A percentile compares a stretch with the other conserved stretches of the same genome.
phyloP scores from a whole-genome alignment of 2,797 vertebrate genomes.

The Buphagus erythrorhynchus region DNA sequence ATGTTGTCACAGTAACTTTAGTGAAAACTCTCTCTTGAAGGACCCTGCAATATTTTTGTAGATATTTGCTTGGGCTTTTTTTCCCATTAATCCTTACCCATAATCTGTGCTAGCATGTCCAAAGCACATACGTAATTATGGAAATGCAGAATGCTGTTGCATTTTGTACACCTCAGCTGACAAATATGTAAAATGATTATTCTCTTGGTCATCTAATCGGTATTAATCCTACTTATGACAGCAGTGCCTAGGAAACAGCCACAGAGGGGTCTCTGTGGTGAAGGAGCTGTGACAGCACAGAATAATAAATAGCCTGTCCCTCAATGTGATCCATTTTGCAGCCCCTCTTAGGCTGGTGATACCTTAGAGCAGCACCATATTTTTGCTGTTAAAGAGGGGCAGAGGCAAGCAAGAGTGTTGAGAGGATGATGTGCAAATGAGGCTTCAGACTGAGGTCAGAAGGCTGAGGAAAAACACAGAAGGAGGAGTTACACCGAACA shows the following conservation, averaged over 20 bases:
- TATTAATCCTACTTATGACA: background rate
- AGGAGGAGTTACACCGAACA: accelerated
- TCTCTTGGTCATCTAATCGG: accelerated
- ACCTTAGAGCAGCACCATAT: background rate
- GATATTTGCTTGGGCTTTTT: background rate
- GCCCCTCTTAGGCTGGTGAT: background rate
- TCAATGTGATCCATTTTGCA: background rate
- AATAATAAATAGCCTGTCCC: background rate
- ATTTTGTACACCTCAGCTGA: background rate
- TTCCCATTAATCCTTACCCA: background rate
- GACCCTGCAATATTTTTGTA: background rate
- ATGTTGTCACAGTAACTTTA: background rate
- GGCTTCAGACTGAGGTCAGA: background rate
- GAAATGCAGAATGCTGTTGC: background rate
- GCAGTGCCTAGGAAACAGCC: background rate
- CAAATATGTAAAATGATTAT: background rate
- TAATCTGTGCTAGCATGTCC: background rate
- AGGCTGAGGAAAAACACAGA: background rate
- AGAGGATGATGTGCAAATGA: background rate
- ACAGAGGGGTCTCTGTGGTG: background rate
- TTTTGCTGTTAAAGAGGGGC: background rate
- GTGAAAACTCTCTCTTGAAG: background rate
- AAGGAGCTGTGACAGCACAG: background rate
- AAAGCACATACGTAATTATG: background rate
- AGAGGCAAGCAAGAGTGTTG: background rate